Base-by-base conservation (phyloP, 1,140 invertebrate species). In the Matsumurasca onukii region DNA sequence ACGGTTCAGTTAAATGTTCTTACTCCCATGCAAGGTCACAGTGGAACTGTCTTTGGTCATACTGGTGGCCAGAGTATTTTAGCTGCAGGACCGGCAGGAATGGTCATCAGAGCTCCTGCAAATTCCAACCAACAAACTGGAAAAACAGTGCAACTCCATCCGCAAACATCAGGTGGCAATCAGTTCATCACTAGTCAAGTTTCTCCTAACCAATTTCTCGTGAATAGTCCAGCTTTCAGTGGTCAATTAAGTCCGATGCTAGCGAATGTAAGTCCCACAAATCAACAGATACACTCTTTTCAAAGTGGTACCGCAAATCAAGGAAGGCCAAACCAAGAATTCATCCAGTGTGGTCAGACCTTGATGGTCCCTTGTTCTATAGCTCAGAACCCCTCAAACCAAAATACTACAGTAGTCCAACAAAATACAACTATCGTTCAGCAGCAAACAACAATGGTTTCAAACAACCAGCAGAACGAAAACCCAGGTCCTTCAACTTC, bases 171-270 rank as follows among this genome's bases (percentile, higher is more conserved):
- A 27, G 62, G 27, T 34, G 61, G 69, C 5, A 55, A 70, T 30
- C 74, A 76, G 31, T 73, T 75, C 39, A 69, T 76, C 3, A 68
- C 71, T 12, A 70, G 72, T 65, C n/a, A n/a, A n/a, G n/a, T n/a
- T n/a, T 91, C 89, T 1, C 88, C 89, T 0, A 91, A 88, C 72
- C 89, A 91, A 75, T 89, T 91, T 71, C 81, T 90, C 67, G 85
- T 91, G 31, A 90, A 89, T 69, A 88, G 89, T 24, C 86, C 89
- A 3, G 70, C 66, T 12, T 89, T 89, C 70, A 81, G 85, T 15
- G 91, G 91, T 0, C 91, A 93, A 74, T 71, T 93, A 15, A 93
- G 90, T 79, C 91, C 90, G 1, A 82, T 91, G 55, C 83, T 91
- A 0, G 86, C 89, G 0, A 90, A 86, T 73, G 84, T 91, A 1